These are phyloP conservation scores for Nannospalax galili DNA, from an alignment of 2,113 vertebrate species.

Conservation along the genomic window DNA sequence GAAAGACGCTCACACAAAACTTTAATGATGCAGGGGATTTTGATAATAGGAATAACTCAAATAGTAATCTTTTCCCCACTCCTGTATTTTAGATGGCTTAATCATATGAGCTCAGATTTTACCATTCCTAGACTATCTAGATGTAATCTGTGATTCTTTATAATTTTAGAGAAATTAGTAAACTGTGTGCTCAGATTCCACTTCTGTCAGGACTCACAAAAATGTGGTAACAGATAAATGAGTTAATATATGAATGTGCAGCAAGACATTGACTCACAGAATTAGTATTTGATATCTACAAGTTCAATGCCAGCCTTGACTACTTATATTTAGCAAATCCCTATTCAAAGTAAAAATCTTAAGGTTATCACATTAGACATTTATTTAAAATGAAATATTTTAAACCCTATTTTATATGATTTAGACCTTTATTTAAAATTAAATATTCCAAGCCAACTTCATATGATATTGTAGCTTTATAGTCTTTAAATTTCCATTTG, in stretches of 20 bases:
- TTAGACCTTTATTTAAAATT: constrained; percentile 11
- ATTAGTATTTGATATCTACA: background rate
- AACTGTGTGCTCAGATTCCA: background rate
- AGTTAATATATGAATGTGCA: background rate
- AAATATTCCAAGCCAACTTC: background rate
- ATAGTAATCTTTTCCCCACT: background rate
- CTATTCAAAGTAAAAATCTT: background rate
- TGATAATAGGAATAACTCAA: background rate
- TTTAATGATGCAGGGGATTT: background rate
- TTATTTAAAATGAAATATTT: constrained; percentile 23
- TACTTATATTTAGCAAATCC: background rate
- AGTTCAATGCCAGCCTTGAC: background rate
- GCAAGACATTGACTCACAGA: background rate
- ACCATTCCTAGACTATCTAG: background rate
- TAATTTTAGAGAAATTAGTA: too few species aligned
- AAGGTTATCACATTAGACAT: background rate
- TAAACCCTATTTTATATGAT: too few species aligned
- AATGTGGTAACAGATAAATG: background rate
- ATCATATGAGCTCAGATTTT: background rate
- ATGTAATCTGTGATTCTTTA: too few species aligned
- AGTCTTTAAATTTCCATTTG: background rate
- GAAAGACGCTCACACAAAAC: background rate
- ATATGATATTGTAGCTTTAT: background rate
- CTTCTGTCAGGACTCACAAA: background rate
- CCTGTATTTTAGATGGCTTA: background rate